Percentiles rank a stretch among this genome's conserved stretches.
These are phyloP conservation scores for Zapus hudsonius DNA, from an alignment of 2,113 vertebrate species.

Conservation along the genomic window DNA sequence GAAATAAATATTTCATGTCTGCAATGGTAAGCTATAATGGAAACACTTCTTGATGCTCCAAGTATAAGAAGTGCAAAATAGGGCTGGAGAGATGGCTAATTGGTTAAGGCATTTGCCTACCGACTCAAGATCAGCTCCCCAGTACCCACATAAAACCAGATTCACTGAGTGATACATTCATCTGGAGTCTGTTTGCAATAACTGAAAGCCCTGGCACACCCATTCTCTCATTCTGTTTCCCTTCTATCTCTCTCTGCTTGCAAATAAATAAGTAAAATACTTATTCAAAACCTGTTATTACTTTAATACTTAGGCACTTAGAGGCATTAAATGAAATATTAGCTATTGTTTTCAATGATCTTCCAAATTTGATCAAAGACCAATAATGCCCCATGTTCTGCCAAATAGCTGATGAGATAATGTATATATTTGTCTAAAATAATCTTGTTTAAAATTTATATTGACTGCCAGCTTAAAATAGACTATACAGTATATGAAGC, in stretches of 20 bases:
- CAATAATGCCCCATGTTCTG: not conserved
- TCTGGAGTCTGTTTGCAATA: too few species aligned
- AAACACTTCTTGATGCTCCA: too few species aligned
- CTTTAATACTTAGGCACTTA: not conserved
- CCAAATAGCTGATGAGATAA: slow-evolving; percentile 29
- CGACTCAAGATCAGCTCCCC: too few species aligned
- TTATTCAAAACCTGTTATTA: not conserved
- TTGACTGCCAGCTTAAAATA: not conserved
- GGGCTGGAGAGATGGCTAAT: too few species aligned
- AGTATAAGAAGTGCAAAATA: too few species aligned
- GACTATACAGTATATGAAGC: not conserved
- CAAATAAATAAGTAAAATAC: too few species aligned
- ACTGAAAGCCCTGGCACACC: too few species aligned
- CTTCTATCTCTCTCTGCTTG: too few species aligned
- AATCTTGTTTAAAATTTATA: not conserved
- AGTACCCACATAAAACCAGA: too few species aligned
- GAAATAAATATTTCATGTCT: not conserved
- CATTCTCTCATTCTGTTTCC: too few species aligned
- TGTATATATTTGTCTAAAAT: not conserved
- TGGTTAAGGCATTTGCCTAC: too few species aligned
- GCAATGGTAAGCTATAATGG: not conserved
- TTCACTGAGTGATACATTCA: too few species aligned
- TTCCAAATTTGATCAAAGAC: slow-evolving; percentile 10
- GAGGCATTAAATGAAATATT: not conserved
- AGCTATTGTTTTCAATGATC: not conserved